Conservation (phyloP, 2,888 invertebrate species). For the Aproaerema taeniolella region DNA sequence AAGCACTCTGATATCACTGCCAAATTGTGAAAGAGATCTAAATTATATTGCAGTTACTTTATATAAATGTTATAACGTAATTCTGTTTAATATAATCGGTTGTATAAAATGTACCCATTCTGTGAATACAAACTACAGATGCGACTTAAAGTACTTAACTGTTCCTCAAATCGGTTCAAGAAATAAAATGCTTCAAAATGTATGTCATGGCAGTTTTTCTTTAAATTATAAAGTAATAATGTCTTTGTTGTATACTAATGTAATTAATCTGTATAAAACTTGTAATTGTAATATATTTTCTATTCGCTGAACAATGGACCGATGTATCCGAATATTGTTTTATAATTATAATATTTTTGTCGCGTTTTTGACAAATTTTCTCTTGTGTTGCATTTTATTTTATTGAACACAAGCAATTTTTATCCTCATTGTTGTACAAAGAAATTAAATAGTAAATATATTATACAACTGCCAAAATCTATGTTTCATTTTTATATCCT, state of each 20-base stretch:
- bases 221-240: slow-evolving; percentile 8
- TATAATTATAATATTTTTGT: slow-evolving; percentile 45
- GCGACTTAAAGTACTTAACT: not conserved
- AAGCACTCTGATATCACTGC: slow-evolving; percentile 15
- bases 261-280: slow-evolving; percentile 13
- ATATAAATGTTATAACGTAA: too few species aligned
- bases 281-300: slow-evolving; percentile 11
- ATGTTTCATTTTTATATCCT: slow-evolving; percentile 26
- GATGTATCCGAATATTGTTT: slow-evolving; percentile 26
- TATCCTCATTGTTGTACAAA: slow-evolving; percentile 63
- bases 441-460: slow-evolving; percentile 66
- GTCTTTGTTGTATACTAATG: slow-evolving; percentile 10
- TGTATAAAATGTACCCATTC: not conserved
- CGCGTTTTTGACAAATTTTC: slow-evolving; percentile 47
- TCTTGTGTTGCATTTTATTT: slow-evolving; percentile 68
- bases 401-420: slow-evolving; percentile 60
- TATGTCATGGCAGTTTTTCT: not conserved
- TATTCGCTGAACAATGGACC: slow-evolving; percentile 14
- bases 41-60: slow-evolving; percentile 13
- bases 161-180: slow-evolving; percentile 10
- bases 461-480: slow-evolving; percentile 68
- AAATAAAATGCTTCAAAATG: slow-evolving; percentile 17
- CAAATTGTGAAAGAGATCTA: slow-evolving; percentile 8
- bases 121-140: not conserved
- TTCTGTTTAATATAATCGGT: too few species aligned